phyloP scores from a whole-genome alignment of 2,888 invertebrate species.

The Fragum sueziense region DNA sequence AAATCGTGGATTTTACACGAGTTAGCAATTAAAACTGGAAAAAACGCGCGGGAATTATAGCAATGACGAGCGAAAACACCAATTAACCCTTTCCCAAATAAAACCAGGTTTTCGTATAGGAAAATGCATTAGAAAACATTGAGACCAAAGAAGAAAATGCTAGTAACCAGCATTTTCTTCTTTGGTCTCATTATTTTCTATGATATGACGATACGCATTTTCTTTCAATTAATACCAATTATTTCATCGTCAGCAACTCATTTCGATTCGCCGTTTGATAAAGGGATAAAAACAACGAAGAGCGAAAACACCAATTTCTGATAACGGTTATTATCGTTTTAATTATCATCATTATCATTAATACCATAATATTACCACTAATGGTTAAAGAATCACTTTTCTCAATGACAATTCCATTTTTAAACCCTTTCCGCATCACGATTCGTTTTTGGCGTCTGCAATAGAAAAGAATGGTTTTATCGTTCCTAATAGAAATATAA shows the following conservation, averaged over 20 bases:
- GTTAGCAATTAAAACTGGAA: slow-evolving; percentile 1
- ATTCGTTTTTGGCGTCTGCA: too few relatives aligned
- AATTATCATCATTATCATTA: not conserved
- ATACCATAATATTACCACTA: not conserved
- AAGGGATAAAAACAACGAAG: not conserved
- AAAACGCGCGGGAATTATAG: slow-evolving; percentile 1
- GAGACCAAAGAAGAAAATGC: too few relatives aligned
- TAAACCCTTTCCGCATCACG: not conserved
- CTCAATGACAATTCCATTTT: too few relatives aligned
- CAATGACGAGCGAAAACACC: not conserved
- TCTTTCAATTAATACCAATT: not conserved
- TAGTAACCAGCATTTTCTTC: too few relatives aligned
- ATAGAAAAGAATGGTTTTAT: too few relatives aligned
- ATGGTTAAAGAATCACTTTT: not conserved
- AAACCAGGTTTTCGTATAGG: too few relatives aligned
- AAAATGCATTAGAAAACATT: too few relatives aligned
- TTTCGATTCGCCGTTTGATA: not conserved
- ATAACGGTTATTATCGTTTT: not conserved
- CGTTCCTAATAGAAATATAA: too few relatives aligned
- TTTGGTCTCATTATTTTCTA: too few relatives aligned
- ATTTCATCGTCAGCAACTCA: too few relatives aligned
- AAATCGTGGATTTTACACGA: slow-evolving; percentile 1
- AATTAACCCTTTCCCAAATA: too few relatives aligned
- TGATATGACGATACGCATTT: too few relatives aligned
- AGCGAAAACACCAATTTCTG: not conserved